phyloP scores from a whole-genome alignment of 1,140 invertebrate genomes.

The Lithobius niger region DNA sequence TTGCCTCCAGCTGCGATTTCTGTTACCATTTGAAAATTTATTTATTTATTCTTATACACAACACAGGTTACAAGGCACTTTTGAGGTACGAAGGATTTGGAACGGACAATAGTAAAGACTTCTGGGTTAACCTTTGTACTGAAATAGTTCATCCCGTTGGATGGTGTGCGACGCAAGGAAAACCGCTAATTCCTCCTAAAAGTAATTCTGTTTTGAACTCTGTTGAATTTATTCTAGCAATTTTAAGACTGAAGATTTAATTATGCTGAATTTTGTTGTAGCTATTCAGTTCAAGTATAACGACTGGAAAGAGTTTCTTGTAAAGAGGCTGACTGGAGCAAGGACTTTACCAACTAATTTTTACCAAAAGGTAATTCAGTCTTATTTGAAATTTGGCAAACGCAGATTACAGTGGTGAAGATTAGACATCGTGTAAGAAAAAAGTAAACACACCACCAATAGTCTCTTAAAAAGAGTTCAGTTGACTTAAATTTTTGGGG shows the following conservation, averaged over 20 bases:
- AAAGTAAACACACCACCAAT: no score
- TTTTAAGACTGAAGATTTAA: no score
- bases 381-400: background rate
- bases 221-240: no score
- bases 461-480: no score
- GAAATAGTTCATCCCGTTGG: constrained; percentile 88
- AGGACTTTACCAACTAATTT: constrained; percentile 83
- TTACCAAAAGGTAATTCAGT: constrained; percentile 53
- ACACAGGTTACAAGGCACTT: constrained; percentile 83
- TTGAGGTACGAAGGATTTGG: constrained; percentile 90
- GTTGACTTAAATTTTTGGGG: constrained; percentile 10
- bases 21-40: no score
- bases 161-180: constrained; percentile 90
- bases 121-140: constrained; percentile 89
- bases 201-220: constrained; percentile 35
- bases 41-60: no score
- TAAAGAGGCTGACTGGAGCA: constrained; percentile 79
- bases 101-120: constrained; percentile 70
- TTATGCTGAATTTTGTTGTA: constrained; percentile 17
- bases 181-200: constrained; percentile 83
- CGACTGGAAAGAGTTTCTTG: constrained; percentile 91
- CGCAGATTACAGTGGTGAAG: no score
- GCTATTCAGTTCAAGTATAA: constrained; percentile 68
- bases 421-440: no score
- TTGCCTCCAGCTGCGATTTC: no score